A percentile compares a stretch with the other conserved stretches of the same genome.
Evolutionary conservation across 2,888 invertebrate genomes (phyloP).

Genomic region (Xylota segnis): DNA sequence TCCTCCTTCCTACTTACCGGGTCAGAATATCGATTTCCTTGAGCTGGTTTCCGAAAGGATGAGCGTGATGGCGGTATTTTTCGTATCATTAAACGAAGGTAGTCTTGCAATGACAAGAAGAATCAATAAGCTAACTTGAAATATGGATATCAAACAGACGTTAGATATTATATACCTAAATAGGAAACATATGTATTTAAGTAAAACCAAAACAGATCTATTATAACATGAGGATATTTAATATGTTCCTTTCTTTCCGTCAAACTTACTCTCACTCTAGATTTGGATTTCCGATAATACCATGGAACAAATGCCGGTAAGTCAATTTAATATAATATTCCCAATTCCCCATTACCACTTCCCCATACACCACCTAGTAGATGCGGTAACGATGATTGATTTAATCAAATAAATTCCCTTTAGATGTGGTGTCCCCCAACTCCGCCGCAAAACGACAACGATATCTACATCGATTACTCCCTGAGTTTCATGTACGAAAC

Average conservation of each 20-base stretch:
- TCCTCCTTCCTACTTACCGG: no score
- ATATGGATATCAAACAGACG: constrained; percentile 20
- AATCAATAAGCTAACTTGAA: no score
- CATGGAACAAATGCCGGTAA: constrained; percentile 93
- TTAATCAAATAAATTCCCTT: constrained; percentile 6
- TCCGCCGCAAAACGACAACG: constrained; percentile 96
- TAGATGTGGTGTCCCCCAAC: constrained; percentile 99
- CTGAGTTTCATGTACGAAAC: constrained; percentile 94
- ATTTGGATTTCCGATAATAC: constrained; percentile 91
- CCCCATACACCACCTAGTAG: background rate
- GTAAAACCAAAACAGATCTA: constrained; percentile 82
- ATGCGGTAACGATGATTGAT: background rate
- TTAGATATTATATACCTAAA: background rate
- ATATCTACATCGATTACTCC: constrained; percentile 95
- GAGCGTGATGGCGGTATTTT: no score
- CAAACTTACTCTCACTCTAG: constrained; percentile 85
- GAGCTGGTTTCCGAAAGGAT: no score
- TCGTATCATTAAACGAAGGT: no score
- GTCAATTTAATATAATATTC: constrained; percentile 82
- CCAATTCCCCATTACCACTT: background rate
- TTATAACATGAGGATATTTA: constrained; percentile 79
- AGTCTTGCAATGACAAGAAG: no score
- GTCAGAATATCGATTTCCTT: no score
- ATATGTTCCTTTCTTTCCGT: constrained; percentile 80
- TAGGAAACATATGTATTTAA: background rate